phyloP scores from a whole-genome alignment of 2,888 invertebrate species.

The Drosophila peninsularis region DNA sequence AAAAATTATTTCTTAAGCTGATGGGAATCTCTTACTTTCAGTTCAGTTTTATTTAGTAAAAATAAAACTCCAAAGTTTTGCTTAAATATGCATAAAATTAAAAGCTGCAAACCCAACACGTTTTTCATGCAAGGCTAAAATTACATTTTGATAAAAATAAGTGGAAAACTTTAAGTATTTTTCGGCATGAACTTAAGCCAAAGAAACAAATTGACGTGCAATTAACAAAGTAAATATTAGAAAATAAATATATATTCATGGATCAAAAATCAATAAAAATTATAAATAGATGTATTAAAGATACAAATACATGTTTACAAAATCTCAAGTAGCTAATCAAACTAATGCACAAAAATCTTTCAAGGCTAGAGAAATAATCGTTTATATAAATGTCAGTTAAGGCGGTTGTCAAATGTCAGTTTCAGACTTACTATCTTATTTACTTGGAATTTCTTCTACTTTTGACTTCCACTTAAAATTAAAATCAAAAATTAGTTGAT shows the following conservation, averaged over 20 bases:
- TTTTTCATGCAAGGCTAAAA: neutral
- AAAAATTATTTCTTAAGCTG: neutral
- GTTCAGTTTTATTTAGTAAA: no score
- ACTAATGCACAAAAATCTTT: neutral
- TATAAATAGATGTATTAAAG: no score
- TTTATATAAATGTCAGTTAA: neutral
- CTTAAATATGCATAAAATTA: neutral
- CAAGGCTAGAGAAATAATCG: neutral
- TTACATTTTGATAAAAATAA: neutral
- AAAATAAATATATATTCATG: neutral
- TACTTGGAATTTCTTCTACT: neutral
- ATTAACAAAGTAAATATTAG: neutral
- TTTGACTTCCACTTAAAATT: neutral
- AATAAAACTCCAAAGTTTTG: no score
- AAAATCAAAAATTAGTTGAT: conserved; percentile 28
- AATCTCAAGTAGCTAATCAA: neutral
- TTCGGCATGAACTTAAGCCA: neutral
- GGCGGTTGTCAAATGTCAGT: no score
- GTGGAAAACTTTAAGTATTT: neutral
- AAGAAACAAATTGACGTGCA: neutral
- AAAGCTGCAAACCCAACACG: neutral
- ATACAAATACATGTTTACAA: neutral
- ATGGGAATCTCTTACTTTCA: no score
- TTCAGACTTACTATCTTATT: neutral
- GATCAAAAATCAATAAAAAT: neutral